These are phyloP conservation scores for Penaeus monodon DNA, from an alignment of 2,888 invertebrate species.

Conservation along the genomic window DNA sequence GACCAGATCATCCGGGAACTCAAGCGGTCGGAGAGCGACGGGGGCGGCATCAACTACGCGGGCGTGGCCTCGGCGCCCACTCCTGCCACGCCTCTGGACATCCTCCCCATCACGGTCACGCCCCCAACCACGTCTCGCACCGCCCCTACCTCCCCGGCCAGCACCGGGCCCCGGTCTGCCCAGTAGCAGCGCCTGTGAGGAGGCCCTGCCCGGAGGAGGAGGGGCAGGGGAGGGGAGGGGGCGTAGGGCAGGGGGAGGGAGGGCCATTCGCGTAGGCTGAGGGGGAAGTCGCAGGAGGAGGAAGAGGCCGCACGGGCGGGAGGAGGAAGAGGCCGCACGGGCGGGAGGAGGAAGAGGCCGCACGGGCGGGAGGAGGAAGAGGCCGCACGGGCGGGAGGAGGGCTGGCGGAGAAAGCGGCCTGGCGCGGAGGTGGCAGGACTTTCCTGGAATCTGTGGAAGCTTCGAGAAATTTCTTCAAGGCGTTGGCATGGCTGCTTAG, in stretches of 20 bases:
- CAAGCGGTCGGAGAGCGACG: constrained; percentile 61
- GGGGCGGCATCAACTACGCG: constrained; percentile 53
- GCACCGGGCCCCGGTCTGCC: constrained; percentile 41
- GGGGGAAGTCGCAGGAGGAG: too few relatives aligned
- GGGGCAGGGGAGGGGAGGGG: neutral
- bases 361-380: too few relatives aligned
- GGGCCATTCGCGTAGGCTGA: neutral
- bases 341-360: too few relatives aligned
- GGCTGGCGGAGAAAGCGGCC: too few relatives aligned
- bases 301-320: too few relatives aligned
- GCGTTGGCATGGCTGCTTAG: too few relatives aligned
- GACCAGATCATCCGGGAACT: constrained; percentile 64
- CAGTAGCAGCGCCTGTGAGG: constrained; percentile 38
- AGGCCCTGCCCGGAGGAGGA: constrained; percentile 9
- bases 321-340: too few relatives aligned
- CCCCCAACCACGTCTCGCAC: constrained; percentile 58
- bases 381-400: too few relatives aligned
- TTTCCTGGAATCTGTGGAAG: too few relatives aligned
- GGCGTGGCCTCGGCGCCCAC: constrained; percentile 45
- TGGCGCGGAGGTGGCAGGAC: too few relatives aligned
- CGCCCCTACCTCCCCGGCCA: constrained; percentile 58
- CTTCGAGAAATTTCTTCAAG: too few relatives aligned
- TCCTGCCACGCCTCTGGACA: constrained; percentile 31
- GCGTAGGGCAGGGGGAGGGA: neutral
- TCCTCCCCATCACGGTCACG: constrained; percentile 53